Evolutionary conservation across 2,797 vertebrate genomes (phyloP), one percentile per base, ranked within the genome.

Genomic region (Sebastes itinus): DNA sequence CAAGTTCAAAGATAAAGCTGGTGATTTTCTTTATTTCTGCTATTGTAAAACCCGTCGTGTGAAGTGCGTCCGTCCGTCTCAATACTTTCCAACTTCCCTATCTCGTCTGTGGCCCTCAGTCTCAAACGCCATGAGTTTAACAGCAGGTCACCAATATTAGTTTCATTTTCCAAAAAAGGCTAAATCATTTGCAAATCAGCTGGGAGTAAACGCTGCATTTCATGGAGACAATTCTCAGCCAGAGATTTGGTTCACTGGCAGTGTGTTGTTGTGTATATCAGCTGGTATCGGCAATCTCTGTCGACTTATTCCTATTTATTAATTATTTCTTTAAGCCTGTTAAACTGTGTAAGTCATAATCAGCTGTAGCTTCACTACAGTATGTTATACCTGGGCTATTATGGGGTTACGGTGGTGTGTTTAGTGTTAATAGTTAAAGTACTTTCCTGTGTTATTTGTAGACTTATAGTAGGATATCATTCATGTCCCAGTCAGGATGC

Each of bases 1-100:
- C 20, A 27, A 64, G 10, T 22, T 20, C 6, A 69, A 27, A 68
- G 10, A 8, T 11, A 8, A 67, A 20, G 4, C 6, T 9, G 10
- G 18, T 32, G 8, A 28, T n/a, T n/a, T 67, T 73, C 2, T 52
- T 4, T 7, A 66, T 72, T 78, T 64, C 62, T 82, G 59, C 82
- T 30, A 7, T 5, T 33, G 59, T 59, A 58, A 56, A 49, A 58
- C 25, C 38, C 33, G 33, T 35, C 33, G 33, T 35, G 33, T 35
- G 74, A 64, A 77, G 72, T 54, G 58, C 1, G 0, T 76, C 6
- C 1, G 2, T 81, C 30, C 55, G 55, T 81, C 10, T 73, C 14
- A 22, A 83, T 79, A 86, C 30, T 89, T 90, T 87, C 87, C 86
- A n/a, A 77, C 89, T 90, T 92, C 89, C 81, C 75, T 35, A 25